Base-by-base conservation (phyloP, 2,797 vertebrate genomes). In the Tadarida brasiliensis region DNA sequence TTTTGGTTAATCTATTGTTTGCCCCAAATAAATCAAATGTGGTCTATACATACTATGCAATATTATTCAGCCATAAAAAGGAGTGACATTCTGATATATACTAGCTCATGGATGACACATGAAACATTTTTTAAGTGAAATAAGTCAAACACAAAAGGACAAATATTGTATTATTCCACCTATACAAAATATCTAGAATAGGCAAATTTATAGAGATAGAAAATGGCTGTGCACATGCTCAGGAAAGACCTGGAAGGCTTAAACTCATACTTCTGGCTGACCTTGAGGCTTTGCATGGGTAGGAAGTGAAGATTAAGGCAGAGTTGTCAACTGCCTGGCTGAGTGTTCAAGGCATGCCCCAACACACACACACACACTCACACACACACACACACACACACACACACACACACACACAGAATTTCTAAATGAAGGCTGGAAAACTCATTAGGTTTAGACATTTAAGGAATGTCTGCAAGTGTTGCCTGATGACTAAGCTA, bases 401-500 rank as follows among this genome's bases (percentile, higher is more conserved):
- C 3, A 28, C 6, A 61, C 11, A 9, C 20, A 7, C 24, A 67
- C 17, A 19, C 7, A 26, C 22, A 39, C 9, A 51, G 35, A 12
- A 20, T 70, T 73, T 30, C 56, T 54, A 54, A 68, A 16, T 49
- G 20, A 71, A 44, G 26, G 3, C 33, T 30, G 20, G 71, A 8
- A 85, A 47, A 44, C 22, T 28, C 26, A 7, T 16, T 44, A 24
- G 22, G 30, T 33, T 28, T 30, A 33, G 57, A 24, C 8, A 51
- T 63, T 59, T 57, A 24, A n/a, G 5, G 51, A n/a, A 33, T 16
- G 3, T 35, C 15, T 17, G 24, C 0, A 10, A 11, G 54, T 39
- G 47, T 49, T 83, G 68, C n/a, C 7, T 80, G 24, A 14, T 26
- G 56, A 44, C 26, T 30, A 74, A 95, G 16, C 7, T 68, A 95